These are phyloP conservation scores for Bolborhynchus lineola DNA, from an alignment of 2,113 vertebrate genomes.

Conservation along the genomic window DNA sequence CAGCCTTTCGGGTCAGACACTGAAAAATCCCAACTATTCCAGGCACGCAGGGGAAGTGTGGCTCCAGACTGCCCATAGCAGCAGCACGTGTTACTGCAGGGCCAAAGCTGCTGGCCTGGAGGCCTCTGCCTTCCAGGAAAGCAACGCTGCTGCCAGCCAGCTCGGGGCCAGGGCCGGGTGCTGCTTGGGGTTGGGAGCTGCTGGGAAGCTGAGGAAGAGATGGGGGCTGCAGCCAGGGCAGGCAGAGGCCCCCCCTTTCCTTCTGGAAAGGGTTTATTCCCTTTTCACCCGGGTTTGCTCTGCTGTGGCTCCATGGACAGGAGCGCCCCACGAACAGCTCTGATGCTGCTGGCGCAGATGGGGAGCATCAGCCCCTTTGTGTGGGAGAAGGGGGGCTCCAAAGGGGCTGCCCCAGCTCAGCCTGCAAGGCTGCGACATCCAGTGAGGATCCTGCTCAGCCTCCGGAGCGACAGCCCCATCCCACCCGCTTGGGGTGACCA, in stretches of 20 bases:
- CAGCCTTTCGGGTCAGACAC: not conserved
- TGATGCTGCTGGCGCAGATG: not conserved
- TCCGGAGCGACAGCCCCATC: not conserved
- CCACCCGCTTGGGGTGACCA: fast-evolving
- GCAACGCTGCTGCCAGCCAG: not conserved
- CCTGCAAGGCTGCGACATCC: not conserved
- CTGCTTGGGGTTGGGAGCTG: not conserved
- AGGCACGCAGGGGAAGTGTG: not conserved
- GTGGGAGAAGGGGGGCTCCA: not conserved
- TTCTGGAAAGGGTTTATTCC: not conserved
- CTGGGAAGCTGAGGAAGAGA: not conserved
- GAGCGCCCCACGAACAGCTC: not conserved
- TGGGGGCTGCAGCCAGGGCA: not conserved
- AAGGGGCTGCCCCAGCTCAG: not conserved
- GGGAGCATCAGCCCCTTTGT: not conserved
- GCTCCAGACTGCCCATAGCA: not conserved
- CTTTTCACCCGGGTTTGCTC: not conserved
- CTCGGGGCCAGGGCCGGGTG: not conserved
- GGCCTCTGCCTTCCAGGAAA: not conserved
- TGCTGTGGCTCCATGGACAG: fast-evolving
- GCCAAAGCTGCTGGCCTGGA: not conserved
- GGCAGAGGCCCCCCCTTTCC: not conserved
- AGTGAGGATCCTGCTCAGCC: not conserved
- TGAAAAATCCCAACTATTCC: not conserved
- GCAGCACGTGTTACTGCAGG: not conserved